A percentile compares a stretch with the other conserved stretches of the same genome.
phyloP scores from a whole-genome alignment of 2,113 vertebrate species.

The Paramisgurnus dabryanus region DNA sequence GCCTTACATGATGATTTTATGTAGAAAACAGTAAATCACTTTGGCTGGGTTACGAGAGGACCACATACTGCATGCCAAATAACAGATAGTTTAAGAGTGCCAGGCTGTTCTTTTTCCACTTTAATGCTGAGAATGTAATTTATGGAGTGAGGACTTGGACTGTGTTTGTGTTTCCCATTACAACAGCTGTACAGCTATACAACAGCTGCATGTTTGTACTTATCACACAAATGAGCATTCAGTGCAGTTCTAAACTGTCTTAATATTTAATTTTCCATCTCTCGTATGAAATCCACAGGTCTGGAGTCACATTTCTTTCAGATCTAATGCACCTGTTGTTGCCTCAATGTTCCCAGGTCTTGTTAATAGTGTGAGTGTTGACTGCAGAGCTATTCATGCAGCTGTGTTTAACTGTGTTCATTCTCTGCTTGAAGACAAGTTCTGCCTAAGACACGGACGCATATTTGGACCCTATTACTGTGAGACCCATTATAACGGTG shows the following conservation, averaged over 20 bases:
- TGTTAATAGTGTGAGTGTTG: conserved; percentile 47
- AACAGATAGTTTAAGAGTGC: too few relatives aligned
- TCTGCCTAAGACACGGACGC: neutral
- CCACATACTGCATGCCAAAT: too few relatives aligned
- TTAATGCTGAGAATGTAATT: too few relatives aligned
- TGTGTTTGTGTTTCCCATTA: neutral
- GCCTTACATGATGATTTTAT: too few relatives aligned
- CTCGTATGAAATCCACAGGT: neutral
- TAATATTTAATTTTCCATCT: neutral
- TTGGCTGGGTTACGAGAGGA: too few relatives aligned
- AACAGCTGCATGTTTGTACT: conserved; percentile 20
- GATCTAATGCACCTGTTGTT: conserved; percentile 42
- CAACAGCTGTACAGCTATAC: conserved; percentile 27
- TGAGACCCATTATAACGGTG: conserved; percentile 21
- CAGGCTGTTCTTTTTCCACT: neutral
- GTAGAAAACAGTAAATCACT: too few relatives aligned
- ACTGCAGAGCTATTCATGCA: conserved; percentile 33
- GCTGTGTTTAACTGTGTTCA: conserved; percentile 29
- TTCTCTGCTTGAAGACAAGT: neutral
- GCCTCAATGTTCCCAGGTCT: conserved; percentile 31
- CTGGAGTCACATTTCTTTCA: conserved; percentile 28
- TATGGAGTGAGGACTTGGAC: neutral
- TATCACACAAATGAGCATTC: neutral
- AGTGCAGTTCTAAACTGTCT: too few relatives aligned
- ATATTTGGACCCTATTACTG: conserved; percentile 21